Conservation (phyloP, 2,113 vertebrate species). For the Petrocephalus microphthalmus region DNA sequence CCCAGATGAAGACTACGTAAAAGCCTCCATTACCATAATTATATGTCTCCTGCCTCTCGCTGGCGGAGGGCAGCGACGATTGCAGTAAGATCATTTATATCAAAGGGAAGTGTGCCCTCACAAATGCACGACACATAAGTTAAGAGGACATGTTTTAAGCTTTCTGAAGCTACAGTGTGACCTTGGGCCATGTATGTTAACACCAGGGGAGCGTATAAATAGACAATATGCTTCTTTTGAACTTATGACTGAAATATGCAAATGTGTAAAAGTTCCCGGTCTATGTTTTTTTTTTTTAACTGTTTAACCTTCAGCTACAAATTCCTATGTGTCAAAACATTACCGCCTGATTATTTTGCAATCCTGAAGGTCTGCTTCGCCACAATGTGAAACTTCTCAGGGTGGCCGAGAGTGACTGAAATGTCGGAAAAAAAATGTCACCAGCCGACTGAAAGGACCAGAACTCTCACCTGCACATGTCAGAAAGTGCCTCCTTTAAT, state of each 20-base stretch:
- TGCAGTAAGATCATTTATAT: constrained; percentile 27
- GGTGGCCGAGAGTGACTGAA: neutral
- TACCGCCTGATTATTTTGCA: neutral
- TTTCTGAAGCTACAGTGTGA: neutral
- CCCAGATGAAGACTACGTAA: constrained; percentile 31
- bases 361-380: neutral
- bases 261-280: neutral
- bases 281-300: neutral
- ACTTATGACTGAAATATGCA: neutral
- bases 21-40: constrained; percentile 38
- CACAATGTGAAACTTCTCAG: neutral
- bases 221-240: neutral
- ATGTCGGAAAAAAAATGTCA: neutral
- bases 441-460: neutral
- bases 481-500: constrained; percentile 40
- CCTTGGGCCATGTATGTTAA: neutral
- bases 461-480: neutral
- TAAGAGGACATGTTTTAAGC: constrained; percentile 5
- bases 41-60: constrained; percentile 28
- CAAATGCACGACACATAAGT: neutral
- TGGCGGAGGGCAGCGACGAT: constrained; percentile 18
- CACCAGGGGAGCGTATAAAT: neutral
- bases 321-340: neutral
- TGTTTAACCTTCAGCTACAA: neutral
- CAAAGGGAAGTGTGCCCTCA: constrained; percentile 19